phyloP scores from a whole-genome alignment of 2,888 invertebrate genomes.

The Melanotus villosus region DNA sequence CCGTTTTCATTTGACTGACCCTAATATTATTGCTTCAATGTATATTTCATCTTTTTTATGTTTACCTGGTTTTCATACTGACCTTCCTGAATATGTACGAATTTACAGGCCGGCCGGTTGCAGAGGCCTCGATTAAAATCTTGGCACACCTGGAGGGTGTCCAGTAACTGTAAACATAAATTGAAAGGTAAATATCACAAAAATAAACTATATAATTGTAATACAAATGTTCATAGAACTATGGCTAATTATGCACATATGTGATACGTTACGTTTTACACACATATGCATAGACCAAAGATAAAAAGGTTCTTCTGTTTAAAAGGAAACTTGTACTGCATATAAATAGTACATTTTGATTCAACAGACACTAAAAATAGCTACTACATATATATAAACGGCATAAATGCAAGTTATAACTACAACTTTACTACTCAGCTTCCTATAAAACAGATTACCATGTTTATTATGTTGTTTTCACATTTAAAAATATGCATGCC shows the following conservation, averaged over 20 bases:
- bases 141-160: conserved; percentile 99
- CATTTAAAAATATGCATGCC: conserved; percentile 35
- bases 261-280: not conserved
- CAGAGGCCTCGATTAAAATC: conserved; percentile 99
- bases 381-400: too few relatives aligned
- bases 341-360: too few relatives aligned
- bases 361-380: too few relatives aligned
- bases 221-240: conserved; percentile 6
- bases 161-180: conserved; percentile 89
- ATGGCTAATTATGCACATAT: not conserved
- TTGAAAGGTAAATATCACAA: not conserved
- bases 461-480: conserved; percentile 4
- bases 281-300: not conserved
- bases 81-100: conserved; percentile 98
- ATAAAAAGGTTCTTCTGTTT: not conserved
- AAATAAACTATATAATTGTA: not conserved
- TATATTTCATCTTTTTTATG: too few relatives aligned
- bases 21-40: too few relatives aligned
- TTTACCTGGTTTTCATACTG: too few relatives aligned
- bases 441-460: not conserved
- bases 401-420: not conserved
- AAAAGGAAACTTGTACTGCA: not conserved
- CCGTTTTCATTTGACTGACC: too few relatives aligned
- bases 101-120: conserved; percentile 97
- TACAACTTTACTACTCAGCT: not conserved